A percentile compares a stretch with the other conserved stretches of the same genome.
Evolutionary conservation across 2,888 invertebrate genomes (phyloP).

Genomic region (Platerodrilus igneus): DNA sequence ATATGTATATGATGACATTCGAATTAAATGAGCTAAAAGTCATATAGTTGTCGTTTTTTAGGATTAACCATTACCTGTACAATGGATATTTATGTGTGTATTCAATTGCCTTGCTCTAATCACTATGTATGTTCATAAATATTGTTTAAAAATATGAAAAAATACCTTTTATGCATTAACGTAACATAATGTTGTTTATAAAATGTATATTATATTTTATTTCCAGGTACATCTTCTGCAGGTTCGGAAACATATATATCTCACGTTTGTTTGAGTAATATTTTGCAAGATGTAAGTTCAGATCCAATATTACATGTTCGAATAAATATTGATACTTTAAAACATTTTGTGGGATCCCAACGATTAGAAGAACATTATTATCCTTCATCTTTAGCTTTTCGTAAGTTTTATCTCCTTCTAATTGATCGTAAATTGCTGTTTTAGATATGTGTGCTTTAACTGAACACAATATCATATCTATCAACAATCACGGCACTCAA

Average conservation of each 20-base stretch:
- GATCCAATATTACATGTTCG: constrained; percentile 50
- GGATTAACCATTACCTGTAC: no score
- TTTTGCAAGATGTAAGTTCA: constrained; percentile 23
- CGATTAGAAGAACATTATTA: constrained; percentile 79
- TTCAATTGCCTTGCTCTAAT: no score
- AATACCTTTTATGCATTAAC: no score
- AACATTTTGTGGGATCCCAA: constrained; percentile 60
- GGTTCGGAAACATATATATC: constrained; percentile 46
- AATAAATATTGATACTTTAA: constrained; percentile 53
- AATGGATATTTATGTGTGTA: no score
- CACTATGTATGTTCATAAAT: no score
- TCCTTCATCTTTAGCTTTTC: constrained; percentile 75
- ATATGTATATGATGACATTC: no score
- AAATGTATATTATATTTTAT: neutral
- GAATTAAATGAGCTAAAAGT: no score
- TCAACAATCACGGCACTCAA: constrained; percentile 59
- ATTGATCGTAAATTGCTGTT: neutral
- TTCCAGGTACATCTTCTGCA: constrained; percentile 38
- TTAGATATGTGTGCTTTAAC: constrained; percentile 49
- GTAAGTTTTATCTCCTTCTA: constrained; percentile 51
- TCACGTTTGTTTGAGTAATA: constrained; percentile 34
- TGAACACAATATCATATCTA: constrained; percentile 49
- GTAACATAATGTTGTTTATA: neutral
- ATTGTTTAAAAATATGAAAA: no score
- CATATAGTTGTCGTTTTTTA: no score